Evolutionary conservation across 2,797 vertebrate species (phyloP), one percentile per base, ranked within the genome.

Genomic region (Bovichtus diacanthus): DNA sequence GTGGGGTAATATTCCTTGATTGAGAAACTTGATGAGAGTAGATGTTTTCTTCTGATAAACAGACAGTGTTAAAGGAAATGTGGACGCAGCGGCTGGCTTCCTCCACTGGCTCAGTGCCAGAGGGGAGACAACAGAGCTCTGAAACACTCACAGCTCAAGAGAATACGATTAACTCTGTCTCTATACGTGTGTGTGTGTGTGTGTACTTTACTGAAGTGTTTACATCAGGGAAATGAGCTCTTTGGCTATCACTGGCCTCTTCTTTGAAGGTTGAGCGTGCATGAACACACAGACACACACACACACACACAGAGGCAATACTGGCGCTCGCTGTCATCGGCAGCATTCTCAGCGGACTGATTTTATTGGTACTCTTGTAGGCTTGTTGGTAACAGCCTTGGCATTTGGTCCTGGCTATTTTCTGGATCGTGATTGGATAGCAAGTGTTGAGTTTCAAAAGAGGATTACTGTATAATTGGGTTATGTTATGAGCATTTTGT

Each of bases 211-310:
- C 66, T 85, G 31, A 83, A 88, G 84, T 89, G 87, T 91, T 89
- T 90, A 85, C 87, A 85, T 87, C 87, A 90, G 83, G 87, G 81
- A 90, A 88, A 90, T 89, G 62, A 90, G 85, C 84, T 87, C 78
- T 88, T 80, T 91, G 83, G 77, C 73, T 78, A 74, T 78, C 76
- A 76, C 64, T 18, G 15, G 69, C 43, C 70, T 78, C 61, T 76
- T 76, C 56, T 83, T 78, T 89, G 78, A 84, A 84, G 82, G 82
- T 84, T 90, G 81, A 88, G 58, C 83, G 78, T 88, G 68, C 70
- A 44, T 58, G 65, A 56, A 79, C 59, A 70, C 39, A 55, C 34
- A 68, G 38, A 36, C 63, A 78, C 31, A 61, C 38, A 61, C 70
- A 76, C 75, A 64, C 46, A 51, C 49, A 69, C 70, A 70, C 53